Base-by-base conservation (phyloP, 2,888 invertebrate species). In the Dione vanillae region DNA sequence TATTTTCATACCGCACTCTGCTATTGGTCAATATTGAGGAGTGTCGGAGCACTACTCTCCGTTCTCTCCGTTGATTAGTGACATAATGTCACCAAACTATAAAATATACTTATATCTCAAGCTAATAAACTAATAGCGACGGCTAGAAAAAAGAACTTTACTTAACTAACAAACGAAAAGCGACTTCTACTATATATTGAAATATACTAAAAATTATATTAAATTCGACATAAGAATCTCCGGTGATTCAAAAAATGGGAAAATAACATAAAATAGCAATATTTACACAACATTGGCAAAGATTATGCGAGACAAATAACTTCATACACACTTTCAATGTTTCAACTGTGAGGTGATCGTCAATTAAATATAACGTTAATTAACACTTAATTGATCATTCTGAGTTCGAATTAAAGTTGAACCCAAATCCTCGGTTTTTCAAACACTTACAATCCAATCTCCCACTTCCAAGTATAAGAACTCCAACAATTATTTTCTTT, bases 1-100 rank as follows among this genome's bases (percentile, higher is more conserved):
- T 27, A 27, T 27, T 27, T 3, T 27, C 27, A 27, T 27, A 27
- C 81, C 81, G 80, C 85, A 85, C 85, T 82, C 79, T 82, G 76
- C 76, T 81, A 83, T 77, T 82, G 78, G 82, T 83, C 76, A 80
- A 74, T 80, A 78, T 54, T 51, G 61, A 65, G 76, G 74, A 77
- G 78, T 75, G 69, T 66, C 66, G 66, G 65, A 45, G 61, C 67
- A 73, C 56, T 73, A 43, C 27, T 27, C 5, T 27, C 27, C 27
- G 5, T 27, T 27, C 2, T 27, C 27, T 27, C 27, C 27, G 27
- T 27, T 27, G 27, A 3, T 27, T 10, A 47, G 47, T 16, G 49
- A 49, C 19, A 11, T 19, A 49, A 19, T 49, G 19, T 49, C 49
- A 16, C 10, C 9, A 9, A n/a, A 16, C 5, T 11, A 27, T 27